phyloP scores from a whole-genome alignment of 2,888 invertebrate genomes.

The Diachrysia chrysitis region DNA sequence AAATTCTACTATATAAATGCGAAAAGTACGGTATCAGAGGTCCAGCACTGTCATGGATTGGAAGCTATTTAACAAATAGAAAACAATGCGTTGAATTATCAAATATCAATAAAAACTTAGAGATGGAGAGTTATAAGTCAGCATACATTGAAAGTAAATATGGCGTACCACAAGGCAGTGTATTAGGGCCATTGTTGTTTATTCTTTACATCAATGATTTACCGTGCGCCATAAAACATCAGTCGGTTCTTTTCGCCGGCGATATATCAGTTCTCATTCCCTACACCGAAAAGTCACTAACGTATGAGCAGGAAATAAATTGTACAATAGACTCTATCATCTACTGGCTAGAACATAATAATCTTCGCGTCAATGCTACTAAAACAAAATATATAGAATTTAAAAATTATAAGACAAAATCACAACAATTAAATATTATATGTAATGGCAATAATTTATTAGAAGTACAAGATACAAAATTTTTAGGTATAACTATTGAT shows the following conservation, averaged over 20 bases:
- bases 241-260: not conserved
- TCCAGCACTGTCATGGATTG: not conserved
- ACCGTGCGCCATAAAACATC: not conserved
- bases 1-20: not conserved
- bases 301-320: not conserved
- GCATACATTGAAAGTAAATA: not conserved
- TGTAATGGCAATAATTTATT: not conserved
- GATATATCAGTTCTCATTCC: not conserved
- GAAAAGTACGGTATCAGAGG: not conserved
- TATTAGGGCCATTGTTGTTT: not conserved
- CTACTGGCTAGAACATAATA: not conserved
- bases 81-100: not conserved
- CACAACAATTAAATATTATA: not conserved
- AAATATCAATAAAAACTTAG: not conserved
- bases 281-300: not conserved
- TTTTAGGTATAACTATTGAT: too few species aligned
- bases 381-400: slow-evolving; percentile 2
- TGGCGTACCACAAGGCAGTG: slow-evolving; percentile 1
- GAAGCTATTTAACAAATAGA: not conserved
- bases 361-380: not conserved
- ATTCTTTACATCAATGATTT: not conserved
- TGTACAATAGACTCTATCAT: not conserved
- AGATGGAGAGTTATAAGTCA: not conserved
- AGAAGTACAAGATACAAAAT: not conserved
- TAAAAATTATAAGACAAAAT: not conserved